phyloP scores from a whole-genome alignment of 1,140 invertebrate species.

The Chironomus tepperi region DNA sequence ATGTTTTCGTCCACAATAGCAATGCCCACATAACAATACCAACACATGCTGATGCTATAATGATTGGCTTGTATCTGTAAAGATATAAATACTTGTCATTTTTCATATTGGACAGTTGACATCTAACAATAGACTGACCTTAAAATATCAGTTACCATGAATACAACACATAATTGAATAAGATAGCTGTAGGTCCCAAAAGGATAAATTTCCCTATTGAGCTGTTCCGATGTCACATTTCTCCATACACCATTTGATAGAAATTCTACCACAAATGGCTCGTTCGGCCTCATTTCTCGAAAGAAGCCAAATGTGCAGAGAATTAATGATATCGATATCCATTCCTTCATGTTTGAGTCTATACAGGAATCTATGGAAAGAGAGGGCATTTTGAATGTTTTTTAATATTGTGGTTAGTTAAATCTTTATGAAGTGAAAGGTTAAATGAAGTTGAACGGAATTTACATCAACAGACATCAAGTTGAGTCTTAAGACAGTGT shows the following conservation, averaged over 20 bases:
- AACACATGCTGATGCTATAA: constrained; percentile 52
- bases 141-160: constrained; percentile 74
- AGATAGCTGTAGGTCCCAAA: constrained; percentile 73
- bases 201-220: constrained; percentile 71
- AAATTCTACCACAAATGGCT: constrained; percentile 73
- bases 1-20: constrained; percentile 52
- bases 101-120: not conserved
- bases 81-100: not conserved
- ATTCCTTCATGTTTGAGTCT: constrained; percentile 43
- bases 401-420: no score
- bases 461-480: no score
- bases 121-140: constrained; percentile 47
- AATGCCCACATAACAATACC: constrained; percentile 58
- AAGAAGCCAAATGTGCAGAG: constrained; percentile 73
- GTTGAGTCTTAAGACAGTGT: no score
- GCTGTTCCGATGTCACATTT: constrained; percentile 58
- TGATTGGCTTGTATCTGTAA: constrained; percentile 74
- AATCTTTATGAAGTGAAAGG: no score
- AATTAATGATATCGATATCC: constrained; percentile 57
- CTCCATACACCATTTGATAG: constrained; percentile 54
- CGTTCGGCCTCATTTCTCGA: constrained; percentile 73
- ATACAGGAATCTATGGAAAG: no score
- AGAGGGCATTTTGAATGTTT: no score
- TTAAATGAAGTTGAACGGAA: no score
- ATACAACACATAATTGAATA: constrained; percentile 58